phyloP scores from a whole-genome alignment of 1,140 invertebrate species.

The Hestina assimilis region DNA sequence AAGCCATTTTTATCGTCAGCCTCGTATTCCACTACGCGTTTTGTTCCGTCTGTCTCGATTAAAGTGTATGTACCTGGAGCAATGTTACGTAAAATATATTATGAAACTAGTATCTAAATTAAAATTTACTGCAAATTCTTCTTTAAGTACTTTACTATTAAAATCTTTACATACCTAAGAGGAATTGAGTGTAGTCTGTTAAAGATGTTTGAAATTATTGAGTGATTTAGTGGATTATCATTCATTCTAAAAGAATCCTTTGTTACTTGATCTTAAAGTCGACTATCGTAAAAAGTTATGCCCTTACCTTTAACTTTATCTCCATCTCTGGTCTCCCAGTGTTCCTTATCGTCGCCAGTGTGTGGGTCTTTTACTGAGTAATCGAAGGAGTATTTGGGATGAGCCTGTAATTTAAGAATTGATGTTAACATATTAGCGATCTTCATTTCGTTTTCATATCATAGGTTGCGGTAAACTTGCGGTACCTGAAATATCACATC shows the following conservation, averaged over 20 bases:
- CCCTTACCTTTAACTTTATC: slow-evolving; percentile 80
- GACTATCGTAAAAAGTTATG: too few relatives aligned
- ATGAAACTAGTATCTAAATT: too few relatives aligned
- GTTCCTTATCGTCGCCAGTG: slow-evolving; percentile 79
- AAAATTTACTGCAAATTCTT: too few relatives aligned
- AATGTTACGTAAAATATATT: background rate
- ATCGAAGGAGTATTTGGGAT: slow-evolving; percentile 79
- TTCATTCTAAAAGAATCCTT: too few relatives aligned
- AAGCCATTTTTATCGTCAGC: slow-evolving; percentile 81
- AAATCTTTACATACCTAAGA: too few relatives aligned
- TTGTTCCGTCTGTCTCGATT: slow-evolving; percentile 80
- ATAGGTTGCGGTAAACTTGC: too few relatives aligned
- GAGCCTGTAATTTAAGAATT: slow-evolving; percentile 55
- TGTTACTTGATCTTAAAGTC: too few relatives aligned
- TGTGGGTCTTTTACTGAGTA: slow-evolving; percentile 79
- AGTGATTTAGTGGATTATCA: too few relatives aligned
- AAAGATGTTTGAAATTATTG: too few relatives aligned
- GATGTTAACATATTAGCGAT: background rate
- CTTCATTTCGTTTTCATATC: too few relatives aligned
- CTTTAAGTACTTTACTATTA: too few relatives aligned
- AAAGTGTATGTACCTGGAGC: slow-evolving; percentile 76
- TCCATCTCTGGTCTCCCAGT: slow-evolving; percentile 79
- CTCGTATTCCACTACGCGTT: slow-evolving; percentile 80
- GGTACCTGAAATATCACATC: background rate
- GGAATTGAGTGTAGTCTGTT: too few relatives aligned